Evolutionary conservation across 2,113 vertebrate species (phyloP), one percentile per base, ranked within the genome.

Genomic region (Nothocercus nigrocapillus): DNA sequence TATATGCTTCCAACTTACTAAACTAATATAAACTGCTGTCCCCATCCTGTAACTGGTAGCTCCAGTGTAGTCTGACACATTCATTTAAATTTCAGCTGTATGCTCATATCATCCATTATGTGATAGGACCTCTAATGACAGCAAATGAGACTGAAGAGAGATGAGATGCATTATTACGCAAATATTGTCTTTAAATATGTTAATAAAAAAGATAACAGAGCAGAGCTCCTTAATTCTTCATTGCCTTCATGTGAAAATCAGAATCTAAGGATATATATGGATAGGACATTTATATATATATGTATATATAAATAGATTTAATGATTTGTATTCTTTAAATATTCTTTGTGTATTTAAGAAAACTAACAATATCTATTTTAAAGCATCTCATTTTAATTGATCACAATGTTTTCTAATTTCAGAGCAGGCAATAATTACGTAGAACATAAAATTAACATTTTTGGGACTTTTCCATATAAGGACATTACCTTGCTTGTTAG

Each of bases 31-130:
- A 85, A 38, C 32, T 70, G 80, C 15, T 2, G 2, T 90, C 13
- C 49, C 40, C 18, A 83, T 68, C 42, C 66, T 84, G 69, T 53
- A 84, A 34, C 44, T 88, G 61, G 68, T 90, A 93, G 72, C 56
- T 62, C 62, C 64, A 38, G 69, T 76, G 76, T 61, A 84, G 53
- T 56, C 92, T 72, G 58, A 53, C 51, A 34, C 82, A 91, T 51
- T 68, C 69, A 78, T 62, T 36, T 83, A 81, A 25, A 86, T 12
- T 27, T 91, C 91, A 90, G 79, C 56, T 88, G 42, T 75, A 94
- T 72, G 42, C 45, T 61, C 76, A 56, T 88, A 63, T 22, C 47
- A 67, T 61, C 53, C 11, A 0, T 34, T 90, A 83, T 38, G 73
- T 68, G 94, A 68, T 49, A 70, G 76, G 24, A 83, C 32, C 72